These are phyloP conservation scores for Ceraclea dissimilis DNA, from an alignment of 2,888 invertebrate genomes.

Conservation along the genomic window DNA sequence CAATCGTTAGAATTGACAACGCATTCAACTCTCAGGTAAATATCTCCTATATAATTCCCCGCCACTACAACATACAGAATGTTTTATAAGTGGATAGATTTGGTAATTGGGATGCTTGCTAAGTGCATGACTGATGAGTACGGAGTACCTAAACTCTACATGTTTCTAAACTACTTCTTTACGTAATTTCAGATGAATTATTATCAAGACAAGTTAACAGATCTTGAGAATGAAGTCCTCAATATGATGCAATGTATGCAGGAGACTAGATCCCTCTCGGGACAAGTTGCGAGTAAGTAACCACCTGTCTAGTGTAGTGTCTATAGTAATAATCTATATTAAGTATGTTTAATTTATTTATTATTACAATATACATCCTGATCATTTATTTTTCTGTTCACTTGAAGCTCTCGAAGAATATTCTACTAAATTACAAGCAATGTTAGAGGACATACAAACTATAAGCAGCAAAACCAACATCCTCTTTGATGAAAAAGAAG, in stretches of 20 bases:
- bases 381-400: too few species aligned
- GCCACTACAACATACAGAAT: background rate
- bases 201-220: slow-evolving; percentile 44
- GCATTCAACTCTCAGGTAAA: slow-evolving; percentile 22
- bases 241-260: slow-evolving; percentile 31
- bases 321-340: background rate
- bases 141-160: background rate
- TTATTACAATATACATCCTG: too few species aligned
- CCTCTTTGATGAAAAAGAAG: slow-evolving; percentile 50
- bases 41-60: too few species aligned
- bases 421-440: slow-evolving; percentile 28
- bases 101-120: too few species aligned
- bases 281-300: slow-evolving; percentile 18
- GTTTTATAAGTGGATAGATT: background rate
- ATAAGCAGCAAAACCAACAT: slow-evolving; percentile 31
- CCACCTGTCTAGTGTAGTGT: too few species aligned
- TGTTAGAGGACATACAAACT: slow-evolving; percentile 38
- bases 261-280: slow-evolving; percentile 25
- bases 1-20: slow-evolving; percentile 32
- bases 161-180: background rate
- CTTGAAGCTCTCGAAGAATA: slow-evolving; percentile 12
- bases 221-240: slow-evolving; percentile 38
- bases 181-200: slow-evolving; percentile 34
- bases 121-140: too few species aligned
- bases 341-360: background rate